Evolutionary conservation across 2,113 vertebrate species (phyloP).

Genomic region (Neogale vison): DNA sequence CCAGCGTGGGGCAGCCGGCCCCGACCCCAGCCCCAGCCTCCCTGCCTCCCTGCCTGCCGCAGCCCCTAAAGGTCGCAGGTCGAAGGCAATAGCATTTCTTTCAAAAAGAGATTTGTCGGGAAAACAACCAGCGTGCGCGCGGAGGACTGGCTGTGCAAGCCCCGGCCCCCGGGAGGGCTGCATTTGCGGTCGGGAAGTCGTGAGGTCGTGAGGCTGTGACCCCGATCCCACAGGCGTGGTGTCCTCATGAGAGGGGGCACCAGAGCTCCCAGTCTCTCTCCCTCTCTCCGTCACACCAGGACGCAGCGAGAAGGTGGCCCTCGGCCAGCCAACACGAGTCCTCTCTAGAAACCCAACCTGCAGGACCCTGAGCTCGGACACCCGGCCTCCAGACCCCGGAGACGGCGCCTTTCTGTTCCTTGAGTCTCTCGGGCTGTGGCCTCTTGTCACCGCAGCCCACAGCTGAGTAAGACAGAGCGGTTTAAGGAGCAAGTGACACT

Average conservation of each 20-base stretch:
- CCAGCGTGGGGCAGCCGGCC: neutral
- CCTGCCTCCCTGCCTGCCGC: fast-evolving
- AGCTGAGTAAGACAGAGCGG: no score
- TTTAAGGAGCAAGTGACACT: neutral
- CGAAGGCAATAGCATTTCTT: neutral
- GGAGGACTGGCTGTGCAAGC: neutral
- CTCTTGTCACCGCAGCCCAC: neutral
- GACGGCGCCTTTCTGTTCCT: fast-evolving
- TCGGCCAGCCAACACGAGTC: neutral
- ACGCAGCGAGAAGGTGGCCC: fast-evolving
- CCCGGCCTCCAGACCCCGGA: neutral
- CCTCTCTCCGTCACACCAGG: neutral
- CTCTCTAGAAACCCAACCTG: neutral
- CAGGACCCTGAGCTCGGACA: neutral
- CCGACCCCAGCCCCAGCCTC: neutral
- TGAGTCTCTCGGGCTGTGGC: fast-evolving
- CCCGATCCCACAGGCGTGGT: neutral
- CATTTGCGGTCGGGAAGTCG: neutral
- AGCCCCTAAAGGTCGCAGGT: fast-evolving
- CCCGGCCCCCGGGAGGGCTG: neutral
- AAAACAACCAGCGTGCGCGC: fast-evolving
- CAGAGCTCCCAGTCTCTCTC: neutral
- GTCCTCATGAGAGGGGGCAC: neutral
- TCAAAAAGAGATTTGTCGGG: neutral
- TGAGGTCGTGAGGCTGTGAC: neutral